phyloP scores from a whole-genome alignment of 2,113 vertebrate species.

The Blennius ocellaris region DNA sequence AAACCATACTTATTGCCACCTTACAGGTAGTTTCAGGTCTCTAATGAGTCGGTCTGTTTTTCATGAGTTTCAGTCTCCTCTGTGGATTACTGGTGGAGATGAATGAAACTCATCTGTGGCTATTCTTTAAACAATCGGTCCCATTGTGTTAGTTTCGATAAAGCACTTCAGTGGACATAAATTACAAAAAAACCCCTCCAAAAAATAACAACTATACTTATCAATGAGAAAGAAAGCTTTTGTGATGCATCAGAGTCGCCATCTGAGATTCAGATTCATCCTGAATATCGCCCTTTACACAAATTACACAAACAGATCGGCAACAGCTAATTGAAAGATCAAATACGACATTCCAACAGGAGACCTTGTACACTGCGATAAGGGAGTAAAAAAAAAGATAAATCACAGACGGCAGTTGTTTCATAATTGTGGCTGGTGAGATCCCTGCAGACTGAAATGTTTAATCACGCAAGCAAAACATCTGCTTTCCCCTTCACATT shows the following conservation, averaged over 20 bases:
- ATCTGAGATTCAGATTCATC: slow-evolving; percentile 4
- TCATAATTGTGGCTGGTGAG: slow-evolving; percentile 29
- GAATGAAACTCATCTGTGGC: not conserved
- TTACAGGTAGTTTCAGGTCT: slow-evolving; percentile 36
- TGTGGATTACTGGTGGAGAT: too few relatives aligned
- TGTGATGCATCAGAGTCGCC: slow-evolving; percentile 26
- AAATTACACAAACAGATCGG: slow-evolving; percentile 39
- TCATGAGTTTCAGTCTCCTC: slow-evolving; percentile 11
- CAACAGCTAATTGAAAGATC: slow-evolving; percentile 44
- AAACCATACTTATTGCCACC: slow-evolving; percentile 40
- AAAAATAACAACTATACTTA: not conserved
- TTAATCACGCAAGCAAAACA: slow-evolving; percentile 57
- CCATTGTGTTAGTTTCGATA: too few relatives aligned
- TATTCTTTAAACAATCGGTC: too few relatives aligned
- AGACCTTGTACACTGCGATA: slow-evolving; percentile 28
- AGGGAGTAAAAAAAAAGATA: slow-evolving; percentile 7
- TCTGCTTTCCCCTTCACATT: slow-evolving; percentile 26
- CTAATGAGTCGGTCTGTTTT: slow-evolving; percentile 27
- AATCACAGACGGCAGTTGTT: slow-evolving; percentile 30
- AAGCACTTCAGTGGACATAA: too few relatives aligned
- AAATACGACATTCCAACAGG: slow-evolving; percentile 15
- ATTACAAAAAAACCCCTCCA: too few relatives aligned
- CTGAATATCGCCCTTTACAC: not conserved
- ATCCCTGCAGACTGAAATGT: slow-evolving; percentile 39
- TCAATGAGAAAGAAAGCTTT: not conserved